Percentiles rank a stretch among this genome's conserved stretches.
phyloP scores from a whole-genome alignment of 2,797 vertebrate genomes.

The Anniella stebbinsi region DNA sequence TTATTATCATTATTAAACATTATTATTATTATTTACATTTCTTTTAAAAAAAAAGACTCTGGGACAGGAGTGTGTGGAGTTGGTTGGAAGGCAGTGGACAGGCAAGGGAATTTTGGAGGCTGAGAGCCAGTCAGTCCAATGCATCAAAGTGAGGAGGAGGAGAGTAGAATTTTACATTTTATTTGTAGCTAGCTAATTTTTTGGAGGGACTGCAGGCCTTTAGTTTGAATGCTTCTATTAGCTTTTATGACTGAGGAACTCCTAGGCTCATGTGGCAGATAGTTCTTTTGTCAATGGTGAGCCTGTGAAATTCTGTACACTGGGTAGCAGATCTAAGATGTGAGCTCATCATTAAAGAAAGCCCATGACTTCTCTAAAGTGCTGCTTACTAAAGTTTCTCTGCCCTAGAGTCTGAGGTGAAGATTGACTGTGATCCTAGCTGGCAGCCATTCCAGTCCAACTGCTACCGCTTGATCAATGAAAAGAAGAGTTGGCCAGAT shows the following conservation, averaged over 20 bases:
- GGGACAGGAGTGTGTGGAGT: not conserved
- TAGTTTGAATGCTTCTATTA: not conserved
- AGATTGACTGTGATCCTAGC: conserved; percentile 90
- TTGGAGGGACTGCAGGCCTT: not conserved
- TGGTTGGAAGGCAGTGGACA: not conserved
- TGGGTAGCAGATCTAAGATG: not conserved
- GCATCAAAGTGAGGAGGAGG: not conserved
- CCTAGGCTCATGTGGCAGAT: not conserved
- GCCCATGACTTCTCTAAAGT: not conserved
- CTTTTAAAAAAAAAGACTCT: no score
- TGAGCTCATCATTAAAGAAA: no score
- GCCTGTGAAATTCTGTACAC: not conserved
- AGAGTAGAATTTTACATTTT: not conserved
- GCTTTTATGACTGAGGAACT: not conserved
- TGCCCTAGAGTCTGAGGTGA: conserved; percentile 83
- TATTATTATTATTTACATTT: no score
- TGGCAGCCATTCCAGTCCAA: conserved; percentile 95
- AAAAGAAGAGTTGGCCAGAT: conserved; percentile 90
- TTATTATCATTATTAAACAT: no score
- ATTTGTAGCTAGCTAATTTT: not conserved
- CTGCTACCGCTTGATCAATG: conserved; percentile 91
- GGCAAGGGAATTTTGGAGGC: not conserved
- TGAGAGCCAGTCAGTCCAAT: not conserved
- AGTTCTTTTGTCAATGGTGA: not conserved
- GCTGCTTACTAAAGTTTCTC: not conserved